These are phyloP conservation scores for Porites lutea DNA, from an alignment of 64 coral and sea anemone genomes.

Conservation along the genomic window DNA sequence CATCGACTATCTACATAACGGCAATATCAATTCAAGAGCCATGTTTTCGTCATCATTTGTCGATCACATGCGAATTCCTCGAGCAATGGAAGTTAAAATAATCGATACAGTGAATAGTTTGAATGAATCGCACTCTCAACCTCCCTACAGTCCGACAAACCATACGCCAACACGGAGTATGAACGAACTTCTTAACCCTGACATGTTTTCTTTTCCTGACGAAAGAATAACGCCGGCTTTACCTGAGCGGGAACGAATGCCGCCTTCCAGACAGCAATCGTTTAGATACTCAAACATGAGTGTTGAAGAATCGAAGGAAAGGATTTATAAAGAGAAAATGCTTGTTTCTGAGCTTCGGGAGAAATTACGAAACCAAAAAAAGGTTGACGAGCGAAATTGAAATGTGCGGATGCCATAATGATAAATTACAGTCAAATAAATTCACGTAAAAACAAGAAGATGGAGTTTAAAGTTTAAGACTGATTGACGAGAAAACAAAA, in stretches of 20 bases:
- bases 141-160: neutral
- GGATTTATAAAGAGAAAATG: slow-evolving; percentile 50
- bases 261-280: slow-evolving; percentile 38
- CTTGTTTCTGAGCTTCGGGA: slow-evolving; percentile 66
- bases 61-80: slow-evolving; percentile 55
- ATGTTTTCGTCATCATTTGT: slow-evolving; percentile 49
- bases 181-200: neutral
- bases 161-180: neutral
- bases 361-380: slow-evolving; percentile 20
- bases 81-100: slow-evolving; percentile 65
- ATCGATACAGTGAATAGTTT: slow-evolving; percentile 36
- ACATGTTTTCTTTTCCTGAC: slow-evolving; percentile 1
- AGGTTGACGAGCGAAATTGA: neutral
- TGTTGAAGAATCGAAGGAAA: slow-evolving; percentile 48
- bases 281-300: slow-evolving; percentile 62
- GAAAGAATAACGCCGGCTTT: no score
- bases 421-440: no score
- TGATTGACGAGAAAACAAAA: no score
- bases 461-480: no score
- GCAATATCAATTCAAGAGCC: neutral
- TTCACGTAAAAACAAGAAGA: no score
- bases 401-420: no score
- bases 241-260: neutral
- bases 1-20: slow-evolving; percentile 38
- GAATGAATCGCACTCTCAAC: neutral